Evolutionary conservation across 2,113 vertebrate species (phyloP), one percentile per base, ranked within the genome.

Genomic region (Pygoscelis adeliae): DNA sequence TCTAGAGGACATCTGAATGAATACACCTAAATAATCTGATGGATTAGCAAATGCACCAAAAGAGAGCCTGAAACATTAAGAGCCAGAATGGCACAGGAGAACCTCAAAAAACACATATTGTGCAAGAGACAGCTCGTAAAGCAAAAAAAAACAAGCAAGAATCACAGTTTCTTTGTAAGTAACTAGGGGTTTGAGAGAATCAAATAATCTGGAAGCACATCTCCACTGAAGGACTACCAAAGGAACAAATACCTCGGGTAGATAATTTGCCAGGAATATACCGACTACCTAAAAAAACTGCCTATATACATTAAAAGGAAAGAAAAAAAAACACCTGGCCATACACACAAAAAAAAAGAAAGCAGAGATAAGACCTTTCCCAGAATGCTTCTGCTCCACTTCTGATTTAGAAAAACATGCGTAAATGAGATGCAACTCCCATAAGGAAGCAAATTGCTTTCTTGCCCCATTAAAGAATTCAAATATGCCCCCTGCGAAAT

Each of bases 91-190:
- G 20, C 18, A 36, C 40, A 53, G 4, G 11, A 70, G 7, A 11
- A 14, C 19, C 42, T 42, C 7, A 63, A 53, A 70, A 70, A 2
- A 16, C 8, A 59, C 1, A 1, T 6, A 69, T 1, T 2, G 3
- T 11, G 11, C 13, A n/a, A 40, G 15, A 62, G 20, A 58, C 1
- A 40, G 5, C 15, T 27, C 53, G 15, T 16, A 67, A 30, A 71
- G 55, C 5, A 52, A 76, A 83, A 85, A 19, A 85, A 19, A 8
- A 0, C 13, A 69, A 69, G 15, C 13, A 34, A 32, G 14, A 56
- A 73, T 15, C 32, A 61, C 5, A 42, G 10, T 22, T 55, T 63
- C 25, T 73, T 73, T 73, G 3, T 20, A 82, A 90, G 17, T 17
- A 77, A 71, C 20, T 25, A 5, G 9, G 10, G 15, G 23, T 72